Base-by-base conservation (phyloP, 2,113 vertebrate species). In the Gnathonemus longibarbis region DNA sequence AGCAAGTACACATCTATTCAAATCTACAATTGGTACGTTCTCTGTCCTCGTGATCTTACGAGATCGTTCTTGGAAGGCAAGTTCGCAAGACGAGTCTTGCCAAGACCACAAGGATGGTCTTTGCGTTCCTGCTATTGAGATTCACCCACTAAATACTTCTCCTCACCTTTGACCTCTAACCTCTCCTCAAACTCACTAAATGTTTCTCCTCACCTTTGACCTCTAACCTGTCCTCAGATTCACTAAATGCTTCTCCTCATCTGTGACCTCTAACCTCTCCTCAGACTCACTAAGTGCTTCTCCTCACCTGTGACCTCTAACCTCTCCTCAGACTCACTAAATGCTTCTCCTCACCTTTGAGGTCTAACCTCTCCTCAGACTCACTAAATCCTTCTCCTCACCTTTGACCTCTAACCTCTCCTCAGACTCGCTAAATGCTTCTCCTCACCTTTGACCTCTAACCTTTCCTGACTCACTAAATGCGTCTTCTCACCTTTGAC, bases 131-230 rank as follows among this genome's bases (percentile, higher is more conserved):
- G 52, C 1, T 56, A 56, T 56, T 21, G 52, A 56, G 17, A 21
- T 56, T 56, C 52, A n/a, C n/a, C n/a, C 9, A 27, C 58, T 66
- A 66, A 27, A 66, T 66, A 10, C 91, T 91, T 93, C 92, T 94
- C 90, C 93, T 94, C 92, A 94, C 45, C 94, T 84, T 9, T 46
- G 83, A 45, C 92, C 15, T 91, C 88, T 46, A 48, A 90, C 93
- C 15, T 91, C 89, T 93, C 86, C 90, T 70, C 45, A 56, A 5
- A 56, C 53, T 11, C 66, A 24, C 11, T 74, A 74, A 31, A 74
- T 74, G 93, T 92, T 91, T 56, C 53, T 21, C 5, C 8, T 66
- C 62, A 66, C 62, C 24, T 27, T 3, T 66, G 62, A 27, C 62
- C 62, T 66, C 62, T 27, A 66, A 66, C 53, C 53, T 56, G 5